Base-by-base conservation (phyloP, 2,888 invertebrate species). In the Drosophila nr. medialis region DNA sequence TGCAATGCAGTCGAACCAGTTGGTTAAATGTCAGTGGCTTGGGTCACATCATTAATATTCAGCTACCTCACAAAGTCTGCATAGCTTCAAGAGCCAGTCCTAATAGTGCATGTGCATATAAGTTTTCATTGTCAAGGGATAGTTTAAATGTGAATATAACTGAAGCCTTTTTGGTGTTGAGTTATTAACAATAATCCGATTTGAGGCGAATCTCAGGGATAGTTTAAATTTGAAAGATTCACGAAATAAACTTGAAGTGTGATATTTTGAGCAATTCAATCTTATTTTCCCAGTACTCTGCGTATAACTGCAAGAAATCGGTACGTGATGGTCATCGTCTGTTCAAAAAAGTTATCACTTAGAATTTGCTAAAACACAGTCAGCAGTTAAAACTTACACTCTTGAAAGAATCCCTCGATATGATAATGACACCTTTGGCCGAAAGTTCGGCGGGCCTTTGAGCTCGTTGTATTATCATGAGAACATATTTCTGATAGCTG, bases 11-110 rank as follows among this genome's bases (percentile, higher is more conserved):
- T 65, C 71, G 72, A 83, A 83, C 86, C 75, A 86, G 86, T 86
- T 83, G 80, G 40, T 69, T 88, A 86, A 86, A 86, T 86, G 85
- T 86, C 89, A 88, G 75, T 82, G 77, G 86, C 75, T 89, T 78
- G 70, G 84, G 78, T 72, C 84, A 84, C 68, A 61, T 74, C 62
- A 73, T 74, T 72, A 77, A 77, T 69, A 56, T 77, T 54, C 65
- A 65, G 77, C 78, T 74, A 72, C 65, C 74, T 74, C 56, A 51
- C 45, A 21, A 27, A 40, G 40, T 53, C 38, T 13, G 29, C n/a
- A 27, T 4, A 42, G n/a, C 36, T n/a, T 40, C 42, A 11, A 58
- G 42, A 24, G 40, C 29, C 54, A 55, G 48, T 58, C 60, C 13
- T 10, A 51, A 58, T 11, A 13, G 29, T 59, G 48, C 32, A 55